Evolutionary conservation across 1,140 invertebrate species (phyloP).

Genomic region (Pseudachorutes palmiensis): DNA sequence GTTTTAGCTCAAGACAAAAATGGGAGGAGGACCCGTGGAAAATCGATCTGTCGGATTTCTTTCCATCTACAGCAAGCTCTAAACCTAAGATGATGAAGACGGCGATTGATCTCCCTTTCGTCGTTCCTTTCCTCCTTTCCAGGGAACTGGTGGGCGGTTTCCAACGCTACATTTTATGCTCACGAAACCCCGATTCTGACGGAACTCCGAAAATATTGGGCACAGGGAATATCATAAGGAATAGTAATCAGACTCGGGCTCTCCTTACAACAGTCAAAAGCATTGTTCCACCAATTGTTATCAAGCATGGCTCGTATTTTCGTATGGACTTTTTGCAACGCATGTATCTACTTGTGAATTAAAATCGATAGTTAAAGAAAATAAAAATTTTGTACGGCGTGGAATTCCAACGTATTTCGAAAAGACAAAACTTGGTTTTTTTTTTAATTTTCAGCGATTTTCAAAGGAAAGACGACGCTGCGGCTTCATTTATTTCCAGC

Average conservation of each 20-base stretch:
- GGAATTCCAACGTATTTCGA: not conserved
- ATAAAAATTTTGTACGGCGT: not conserved
- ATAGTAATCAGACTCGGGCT: not conserved
- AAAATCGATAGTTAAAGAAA: not conserved
- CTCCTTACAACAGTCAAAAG: not conserved
- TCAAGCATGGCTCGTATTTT: not conserved
- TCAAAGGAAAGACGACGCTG: too few species aligned
- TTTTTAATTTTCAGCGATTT: too few species aligned
- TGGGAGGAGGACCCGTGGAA: not conserved
- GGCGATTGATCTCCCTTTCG: not conserved
- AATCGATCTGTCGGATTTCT: too few species aligned
- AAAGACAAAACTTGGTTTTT: not conserved
- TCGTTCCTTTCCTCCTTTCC: not conserved
- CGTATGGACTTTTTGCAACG: not conserved
- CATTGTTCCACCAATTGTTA: not conserved
- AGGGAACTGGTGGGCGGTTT: not conserved
- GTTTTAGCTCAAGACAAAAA: not conserved
- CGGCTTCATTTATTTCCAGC: too few species aligned
- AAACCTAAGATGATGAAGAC: not conserved
- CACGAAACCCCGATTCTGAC: not conserved
- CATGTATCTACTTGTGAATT: not conserved
- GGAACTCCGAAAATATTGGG: not conserved
- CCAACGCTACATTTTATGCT: not conserved
- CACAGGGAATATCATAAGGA: not conserved
- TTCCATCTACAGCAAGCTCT: too few species aligned